A percentile compares a stretch with the other conserved stretches of the same genome.
Evolutionary conservation across 2,888 invertebrate genomes (phyloP).

Genomic region (Acrocera orbiculus): DNA sequence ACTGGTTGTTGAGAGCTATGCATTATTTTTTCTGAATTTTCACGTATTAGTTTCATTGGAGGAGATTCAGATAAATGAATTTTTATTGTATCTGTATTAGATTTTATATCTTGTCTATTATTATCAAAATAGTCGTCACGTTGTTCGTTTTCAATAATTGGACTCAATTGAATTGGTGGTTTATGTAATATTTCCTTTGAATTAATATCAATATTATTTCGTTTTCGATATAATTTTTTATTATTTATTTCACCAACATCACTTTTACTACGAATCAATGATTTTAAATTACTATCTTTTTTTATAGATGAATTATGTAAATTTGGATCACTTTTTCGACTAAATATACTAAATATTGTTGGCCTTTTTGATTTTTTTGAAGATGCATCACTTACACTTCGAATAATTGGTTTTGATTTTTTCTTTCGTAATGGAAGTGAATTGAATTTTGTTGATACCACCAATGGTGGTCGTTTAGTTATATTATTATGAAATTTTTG

Average conservation of each 20-base stretch:
- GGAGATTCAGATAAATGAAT: slow-evolving; percentile 31
- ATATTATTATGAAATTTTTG: slow-evolving; percentile 7
- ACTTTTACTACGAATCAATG: slow-evolving; percentile 43
- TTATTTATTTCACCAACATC: no score
- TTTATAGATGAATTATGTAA: slow-evolving; percentile 23
- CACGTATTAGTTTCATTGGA: slow-evolving; percentile 28
- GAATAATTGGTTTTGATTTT: slow-evolving; percentile 32
- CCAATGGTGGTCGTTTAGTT: slow-evolving; percentile 9
- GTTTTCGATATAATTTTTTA: slow-evolving; percentile 32
- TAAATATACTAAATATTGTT: slow-evolving; percentile 48
- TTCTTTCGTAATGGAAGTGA: slow-evolving; percentile 48
- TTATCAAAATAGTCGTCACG: slow-evolving; percentile 46
- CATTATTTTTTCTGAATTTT: slow-evolving; percentile 37
- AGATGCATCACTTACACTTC: slow-evolving; percentile 41
- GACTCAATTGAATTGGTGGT: slow-evolving; percentile 55
- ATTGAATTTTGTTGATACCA: slow-evolving; percentile 39
- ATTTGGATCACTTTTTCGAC: slow-evolving; percentile 38
- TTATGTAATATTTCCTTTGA: slow-evolving; percentile 34
- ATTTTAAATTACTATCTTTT: slow-evolving; percentile 28
- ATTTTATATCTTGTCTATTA: slow-evolving; percentile 5
- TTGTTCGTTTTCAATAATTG: slow-evolving; percentile 60
- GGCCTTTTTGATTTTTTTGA: slow-evolving; percentile 36
- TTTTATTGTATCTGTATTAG: slow-evolving; percentile 31
- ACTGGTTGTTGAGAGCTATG: slow-evolving; percentile 56
- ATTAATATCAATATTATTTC: slow-evolving; percentile 36